These are phyloP conservation scores for Gymnoscelis rufifasciata DNA, from an alignment of 2,888 invertebrate genomes.

Conservation along the genomic window DNA sequence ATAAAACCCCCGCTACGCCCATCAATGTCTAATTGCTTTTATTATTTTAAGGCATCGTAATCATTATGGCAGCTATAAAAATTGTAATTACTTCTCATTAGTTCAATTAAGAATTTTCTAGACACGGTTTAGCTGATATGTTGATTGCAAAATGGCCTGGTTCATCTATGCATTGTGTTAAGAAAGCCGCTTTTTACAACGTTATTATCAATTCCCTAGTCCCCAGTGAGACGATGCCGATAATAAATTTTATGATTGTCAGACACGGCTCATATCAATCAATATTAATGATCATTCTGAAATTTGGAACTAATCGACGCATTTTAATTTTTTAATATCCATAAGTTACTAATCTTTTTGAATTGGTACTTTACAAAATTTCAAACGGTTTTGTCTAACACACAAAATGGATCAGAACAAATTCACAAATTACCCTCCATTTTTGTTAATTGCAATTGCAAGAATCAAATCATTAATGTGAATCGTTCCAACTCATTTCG, in stretches of 20 bases:
- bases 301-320: constrained; percentile 72
- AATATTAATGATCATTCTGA: constrained; percentile 66
- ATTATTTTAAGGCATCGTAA: constrained; percentile 80
- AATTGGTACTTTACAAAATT: constrained; percentile 47
- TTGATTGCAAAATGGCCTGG: constrained; percentile 65
- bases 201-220: constrained; percentile 57
- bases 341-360: constrained; percentile 53
- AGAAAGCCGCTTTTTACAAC: constrained; percentile 62
- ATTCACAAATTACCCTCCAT: constrained; percentile 33
- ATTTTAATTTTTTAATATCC: constrained; percentile 64
- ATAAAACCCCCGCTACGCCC: constrained; percentile 62
- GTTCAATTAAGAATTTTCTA: constrained; percentile 79
- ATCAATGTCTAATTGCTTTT: constrained; percentile 79
- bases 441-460: constrained; percentile 27
- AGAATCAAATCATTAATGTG: constrained; percentile 17
- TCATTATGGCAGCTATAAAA: constrained; percentile 78
- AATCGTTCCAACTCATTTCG: constrained; percentile 17
- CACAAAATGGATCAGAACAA: constrained; percentile 39
- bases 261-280: constrained; percentile 72
- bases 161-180: constrained; percentile 58
- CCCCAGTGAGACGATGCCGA: constrained; percentile 57
- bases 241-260: constrained; percentile 67
- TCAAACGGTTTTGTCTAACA: constrained; percentile 38
- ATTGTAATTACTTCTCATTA: constrained; percentile 80
- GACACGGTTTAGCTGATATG: constrained; percentile 74